phyloP scores from a whole-genome alignment of 2,888 invertebrate genomes.

The Esperia sulphurella region DNA sequence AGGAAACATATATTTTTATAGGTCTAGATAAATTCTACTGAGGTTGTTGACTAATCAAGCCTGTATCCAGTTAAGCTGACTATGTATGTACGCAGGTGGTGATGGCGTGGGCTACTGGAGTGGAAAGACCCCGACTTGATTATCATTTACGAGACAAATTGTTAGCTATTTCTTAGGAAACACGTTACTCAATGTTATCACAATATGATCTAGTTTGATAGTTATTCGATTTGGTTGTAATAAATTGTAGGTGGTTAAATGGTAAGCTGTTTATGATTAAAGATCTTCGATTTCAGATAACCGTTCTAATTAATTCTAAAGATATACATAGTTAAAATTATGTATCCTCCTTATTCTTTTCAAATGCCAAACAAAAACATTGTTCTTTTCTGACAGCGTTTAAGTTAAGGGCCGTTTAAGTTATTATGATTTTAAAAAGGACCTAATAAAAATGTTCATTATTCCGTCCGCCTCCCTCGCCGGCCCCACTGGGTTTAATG shows the following conservation, averaged over 20 bases:
- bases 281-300: too few species aligned
- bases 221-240: too few species aligned
- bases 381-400: too few species aligned
- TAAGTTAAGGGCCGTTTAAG: too few species aligned
- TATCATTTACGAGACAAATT: constrained; percentile 32
- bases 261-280: too few species aligned
- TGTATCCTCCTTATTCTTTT: too few species aligned
- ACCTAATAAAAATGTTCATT: constrained; percentile 24
- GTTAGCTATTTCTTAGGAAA: constrained; percentile 19
- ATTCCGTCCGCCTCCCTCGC: constrained; percentile 32
- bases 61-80: constrained; percentile 19
- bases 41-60: constrained; percentile 4
- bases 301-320: too few species aligned
- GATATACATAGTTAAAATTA: too few species aligned
- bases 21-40: constrained; percentile 1
- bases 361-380: too few species aligned
- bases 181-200: not conserved
- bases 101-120: constrained; percentile 6
- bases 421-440: not conserved
- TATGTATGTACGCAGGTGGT: constrained; percentile 36
- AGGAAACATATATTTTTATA: too few species aligned
- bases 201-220: not conserved
- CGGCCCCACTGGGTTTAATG: constrained; percentile 41
- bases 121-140: constrained; percentile 26
- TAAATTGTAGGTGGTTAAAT: too few species aligned